Base-by-base conservation (phyloP, 2,113 vertebrate genomes). In the Suricata suricatta region DNA sequence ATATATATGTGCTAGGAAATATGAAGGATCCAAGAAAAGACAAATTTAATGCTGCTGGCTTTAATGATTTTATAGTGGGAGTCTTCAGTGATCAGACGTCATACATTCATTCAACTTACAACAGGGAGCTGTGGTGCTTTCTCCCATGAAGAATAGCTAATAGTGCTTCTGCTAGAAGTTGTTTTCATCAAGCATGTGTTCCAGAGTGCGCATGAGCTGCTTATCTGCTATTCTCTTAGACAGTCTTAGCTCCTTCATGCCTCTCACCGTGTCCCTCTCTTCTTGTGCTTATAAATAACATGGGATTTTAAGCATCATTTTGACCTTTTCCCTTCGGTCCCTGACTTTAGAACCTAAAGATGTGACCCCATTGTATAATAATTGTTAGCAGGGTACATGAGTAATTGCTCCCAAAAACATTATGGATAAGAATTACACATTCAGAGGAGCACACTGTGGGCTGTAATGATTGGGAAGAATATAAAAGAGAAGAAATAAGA, bases 281-380 rank as follows among this genome's bases (percentile, higher is more conserved):
- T 82, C 85, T 35, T 16, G 47, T 52, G 52, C 13, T 64, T 81
- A 23, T 25, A 13, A 38, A n/a, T 76, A 27, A 84, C 9, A 3
- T 57, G 44, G 27, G 44, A 52, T 82, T 74, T 93, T 82, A 77
- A 76, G 35, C 29, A 63, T 76, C 25, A 79, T 93, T 86, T 72
- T 95, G 11, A 81, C n/a, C 85, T 87, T 35, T 47, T 93, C 14
- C 64, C 64, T 29, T 95, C 93, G 76, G 8, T 9, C 19, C 93
- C 50, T 93, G 29, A 66, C 33, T 92, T 89, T 81, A 89, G 71
- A 97, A 90, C 23, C 72, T 90, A 93, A 33, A 84, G 64, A 52
- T 86, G 1, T 72, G 29, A 68, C 52, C 50, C 23, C 7, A 35
- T 27, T 82, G 7, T 69, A 4, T 89, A 82, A 76, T 57, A 80